These are phyloP conservation scores for Rhinolophus sinicus DNA, from an alignment of 2,113 vertebrate genomes.

Conservation along the genomic window DNA sequence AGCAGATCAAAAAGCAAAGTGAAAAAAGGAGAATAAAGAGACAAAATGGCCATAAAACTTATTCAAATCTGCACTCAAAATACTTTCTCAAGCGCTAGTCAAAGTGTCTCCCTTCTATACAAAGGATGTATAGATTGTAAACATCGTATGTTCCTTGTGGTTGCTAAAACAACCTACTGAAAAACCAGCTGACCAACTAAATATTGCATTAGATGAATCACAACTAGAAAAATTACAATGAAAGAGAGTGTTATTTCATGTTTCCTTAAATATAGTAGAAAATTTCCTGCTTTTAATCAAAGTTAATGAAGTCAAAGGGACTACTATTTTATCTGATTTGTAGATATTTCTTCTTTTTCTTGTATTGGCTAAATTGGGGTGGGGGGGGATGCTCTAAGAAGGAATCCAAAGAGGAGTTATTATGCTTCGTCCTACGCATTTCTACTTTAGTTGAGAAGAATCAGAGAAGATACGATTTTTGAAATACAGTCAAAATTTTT, in stretches of 20 bases:
- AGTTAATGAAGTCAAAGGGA: background rate
- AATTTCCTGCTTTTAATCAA: background rate
- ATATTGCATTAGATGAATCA: background rate
- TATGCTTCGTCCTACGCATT: background rate
- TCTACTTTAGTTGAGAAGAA: background rate
- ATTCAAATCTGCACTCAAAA: background rate
- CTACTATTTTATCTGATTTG: background rate
- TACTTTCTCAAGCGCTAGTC: background rate
- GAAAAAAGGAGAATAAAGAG: background rate
- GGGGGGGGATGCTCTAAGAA: background rate
- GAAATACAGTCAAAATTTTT: background rate
- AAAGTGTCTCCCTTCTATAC: background rate
- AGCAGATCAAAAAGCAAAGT: background rate
- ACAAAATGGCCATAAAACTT: background rate
- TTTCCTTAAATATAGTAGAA: background rate
- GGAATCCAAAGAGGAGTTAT: background rate
- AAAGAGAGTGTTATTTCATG: background rate
- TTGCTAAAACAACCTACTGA: background rate
- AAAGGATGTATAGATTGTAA: background rate
- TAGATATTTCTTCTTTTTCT: constrained; percentile 13
- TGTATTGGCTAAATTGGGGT: background rate
- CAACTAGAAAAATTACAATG: background rate
- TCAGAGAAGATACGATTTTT: background rate
- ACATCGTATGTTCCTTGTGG: background rate
- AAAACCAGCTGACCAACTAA: background rate